Conservation (phyloP, 2,113 vertebrate genomes). For the Etheostoma spectabile region DNA sequence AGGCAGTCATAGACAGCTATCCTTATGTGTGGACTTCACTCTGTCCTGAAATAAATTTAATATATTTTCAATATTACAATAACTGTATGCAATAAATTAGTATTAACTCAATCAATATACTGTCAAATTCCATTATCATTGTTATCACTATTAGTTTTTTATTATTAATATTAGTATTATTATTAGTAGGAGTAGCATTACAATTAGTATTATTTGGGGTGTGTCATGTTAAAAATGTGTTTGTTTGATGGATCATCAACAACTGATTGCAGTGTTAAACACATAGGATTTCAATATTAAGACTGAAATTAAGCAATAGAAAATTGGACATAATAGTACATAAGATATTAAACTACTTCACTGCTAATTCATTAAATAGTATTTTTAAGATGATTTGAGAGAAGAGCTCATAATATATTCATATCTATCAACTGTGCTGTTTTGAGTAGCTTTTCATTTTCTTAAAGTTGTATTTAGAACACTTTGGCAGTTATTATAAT, state of each 20-base stretch:
- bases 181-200: neutral
- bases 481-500: neutral
- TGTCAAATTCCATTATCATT: neutral
- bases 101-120: neutral
- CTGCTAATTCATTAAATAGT: neutral
- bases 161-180: neutral
- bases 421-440: neutral
- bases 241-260: neutral
- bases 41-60: neutral
- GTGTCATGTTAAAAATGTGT: neutral
- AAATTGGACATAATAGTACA: neutral
- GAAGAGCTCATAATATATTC: neutral
- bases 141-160: neutral
- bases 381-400: neutral
- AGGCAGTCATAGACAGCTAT: neutral
- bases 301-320: neutral
- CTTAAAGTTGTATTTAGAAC: neutral
- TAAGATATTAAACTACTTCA: neutral
- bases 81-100: neutral
- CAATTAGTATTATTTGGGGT: neutral
- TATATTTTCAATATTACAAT: neutral
- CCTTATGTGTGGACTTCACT: neutral
- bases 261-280: neutral
- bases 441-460: neutral
- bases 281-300: neutral